Percentiles rank a stretch among this genome's conserved stretches.
Evolutionary conservation across 2,113 vertebrate species (phyloP).

Genomic region (Athene cunicularia): DNA sequence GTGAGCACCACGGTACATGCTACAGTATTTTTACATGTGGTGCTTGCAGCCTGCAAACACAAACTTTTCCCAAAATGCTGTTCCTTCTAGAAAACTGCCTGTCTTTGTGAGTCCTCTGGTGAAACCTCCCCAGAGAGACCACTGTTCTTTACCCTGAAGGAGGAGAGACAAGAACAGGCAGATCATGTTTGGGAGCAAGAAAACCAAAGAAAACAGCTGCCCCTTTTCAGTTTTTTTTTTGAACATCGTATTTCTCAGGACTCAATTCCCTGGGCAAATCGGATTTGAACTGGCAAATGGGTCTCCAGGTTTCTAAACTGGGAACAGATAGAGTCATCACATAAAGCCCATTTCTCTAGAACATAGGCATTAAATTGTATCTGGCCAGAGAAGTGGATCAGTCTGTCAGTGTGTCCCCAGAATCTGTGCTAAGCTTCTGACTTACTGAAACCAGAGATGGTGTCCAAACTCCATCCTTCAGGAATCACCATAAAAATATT

Average conservation of each 20-base stretch:
- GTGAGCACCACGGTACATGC: not conserved
- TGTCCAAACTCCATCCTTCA: not conserved
- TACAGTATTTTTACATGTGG: not conserved
- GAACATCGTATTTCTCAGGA: not conserved
- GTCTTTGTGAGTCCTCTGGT: not conserved
- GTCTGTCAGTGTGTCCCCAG: not conserved
- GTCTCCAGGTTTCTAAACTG: not conserved
- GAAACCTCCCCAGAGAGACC: not conserved
- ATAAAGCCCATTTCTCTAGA: not conserved
- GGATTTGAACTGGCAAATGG: not conserved
- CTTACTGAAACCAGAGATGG: not conserved
- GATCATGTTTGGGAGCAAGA: not conserved
- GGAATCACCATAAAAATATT: not conserved
- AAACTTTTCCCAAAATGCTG: not conserved
- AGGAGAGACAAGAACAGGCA: not conserved
- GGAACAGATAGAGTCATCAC: not conserved
- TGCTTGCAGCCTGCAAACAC: slow-evolving; percentile 8
- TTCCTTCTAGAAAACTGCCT: slow-evolving; percentile 2
- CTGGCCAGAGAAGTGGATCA: not conserved
- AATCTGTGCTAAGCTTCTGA: not conserved
- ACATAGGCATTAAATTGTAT: not conserved
- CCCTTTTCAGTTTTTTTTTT: not conserved
- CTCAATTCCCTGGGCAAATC: not conserved
- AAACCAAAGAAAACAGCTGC: not conserved
- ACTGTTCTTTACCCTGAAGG: not conserved